Evolutionary conservation across 2,113 vertebrate genomes (phyloP).

Genomic region (Narcine bancroftii): DNA sequence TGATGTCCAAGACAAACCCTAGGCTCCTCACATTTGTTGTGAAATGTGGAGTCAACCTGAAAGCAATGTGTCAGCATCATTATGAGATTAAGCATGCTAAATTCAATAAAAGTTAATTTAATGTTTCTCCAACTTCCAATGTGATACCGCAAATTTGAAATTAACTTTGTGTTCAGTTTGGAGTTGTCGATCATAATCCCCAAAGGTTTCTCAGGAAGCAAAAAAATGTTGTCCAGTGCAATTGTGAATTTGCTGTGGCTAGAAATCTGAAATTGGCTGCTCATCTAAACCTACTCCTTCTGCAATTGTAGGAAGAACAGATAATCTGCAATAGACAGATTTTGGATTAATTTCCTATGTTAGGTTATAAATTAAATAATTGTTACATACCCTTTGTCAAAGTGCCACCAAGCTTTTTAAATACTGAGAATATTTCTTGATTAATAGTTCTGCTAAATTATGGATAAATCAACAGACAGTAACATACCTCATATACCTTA

Average conservation of each 20-base stretch:
- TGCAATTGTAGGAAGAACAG: background rate
- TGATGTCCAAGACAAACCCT: too few relatives aligned
- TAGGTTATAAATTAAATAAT: background rate
- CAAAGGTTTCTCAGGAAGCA: too few relatives aligned
- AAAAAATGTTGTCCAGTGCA: too few relatives aligned
- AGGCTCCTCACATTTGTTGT: too few relatives aligned
- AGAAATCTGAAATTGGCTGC: background rate
- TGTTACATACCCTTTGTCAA: background rate
- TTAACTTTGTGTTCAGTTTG: too few relatives aligned
- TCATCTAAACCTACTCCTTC: background rate
- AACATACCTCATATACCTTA: background rate
- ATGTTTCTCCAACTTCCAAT: too few relatives aligned
- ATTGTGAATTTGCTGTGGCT: background rate
- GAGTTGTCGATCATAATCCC: too few relatives aligned
- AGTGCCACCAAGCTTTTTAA: background rate
- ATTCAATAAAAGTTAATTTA: too few relatives aligned
- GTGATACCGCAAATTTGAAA: too few relatives aligned
- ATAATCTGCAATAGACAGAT: background rate
- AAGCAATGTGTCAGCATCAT: too few relatives aligned
- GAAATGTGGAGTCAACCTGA: too few relatives aligned
- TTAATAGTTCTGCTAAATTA: background rate
- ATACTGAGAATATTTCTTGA: background rate
- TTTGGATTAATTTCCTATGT: background rate
- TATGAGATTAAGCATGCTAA: too few relatives aligned
- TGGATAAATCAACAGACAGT: background rate